Base-by-base conservation (phyloP, 2,797 vertebrate genomes). In the Phyllotis vaccarum region DNA sequence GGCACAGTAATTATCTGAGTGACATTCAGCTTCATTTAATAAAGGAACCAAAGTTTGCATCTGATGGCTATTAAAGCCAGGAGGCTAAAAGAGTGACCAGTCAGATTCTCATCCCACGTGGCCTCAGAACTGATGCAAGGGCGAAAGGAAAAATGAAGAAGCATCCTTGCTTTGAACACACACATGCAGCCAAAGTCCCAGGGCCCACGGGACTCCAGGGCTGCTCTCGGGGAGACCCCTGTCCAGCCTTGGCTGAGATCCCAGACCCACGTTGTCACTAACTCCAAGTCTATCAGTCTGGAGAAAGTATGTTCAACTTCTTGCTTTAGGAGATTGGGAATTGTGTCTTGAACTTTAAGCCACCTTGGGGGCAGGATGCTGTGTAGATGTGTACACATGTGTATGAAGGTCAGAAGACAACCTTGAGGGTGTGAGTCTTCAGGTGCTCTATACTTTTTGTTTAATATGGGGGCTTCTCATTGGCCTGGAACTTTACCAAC, bases 41-140 rank as follows among this genome's bases (percentile, higher is more conserved):
- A 96, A 95, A 90, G 54, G 54, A 95, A 93, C 58, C 16, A 16
- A 78, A 74, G 19, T 94, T 85, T 93, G 95, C 96, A 96, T 96
- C 97, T 96, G 96, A 97, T 94, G 96, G 94, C 62, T 97, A 96
- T 96, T 96, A 97, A 92, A 90, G 87, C 79, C 88, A 96, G 52
- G 31, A 80, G 91, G 90, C 93, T 89, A 93, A 97, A 91, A 95
- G 97, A 95, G 96, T 95, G 86, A 94, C 86, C 93, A 87, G 58
- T 90, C 29, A 0, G 92, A 70, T 66, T 95, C 10, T 62, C 90
- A 95, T 81, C 72, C 86, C 93, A 89, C 0, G 49, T 75, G 74
- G 92, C 90, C 85, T 95, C 34, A 4, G 92, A n/a, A 74, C 29
- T 46, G 34, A 31, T 0, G 21, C 60, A 91, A 86, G 74, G 91